Base-by-base conservation (phyloP, 2,888 invertebrate species). In the Cremastinae sp. region DNA sequence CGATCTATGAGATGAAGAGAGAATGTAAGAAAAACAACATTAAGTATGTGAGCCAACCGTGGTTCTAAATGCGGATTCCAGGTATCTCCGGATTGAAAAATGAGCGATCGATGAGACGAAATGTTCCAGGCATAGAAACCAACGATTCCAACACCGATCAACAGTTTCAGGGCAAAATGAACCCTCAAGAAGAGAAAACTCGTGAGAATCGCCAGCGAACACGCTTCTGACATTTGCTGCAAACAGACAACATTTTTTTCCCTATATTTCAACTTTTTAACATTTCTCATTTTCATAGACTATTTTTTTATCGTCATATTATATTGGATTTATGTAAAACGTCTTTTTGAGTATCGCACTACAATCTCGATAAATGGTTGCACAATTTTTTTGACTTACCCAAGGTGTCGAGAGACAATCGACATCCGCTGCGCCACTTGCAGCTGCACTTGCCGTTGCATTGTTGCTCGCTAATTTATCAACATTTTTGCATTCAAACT, bases 1-100 rank as follows among this genome's bases (percentile, higher is more conserved):
- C 97, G 93, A 89, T 97, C 97, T 81, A 97, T 94, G 81, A 96
- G 91, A 87, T 96, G 96, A 16, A 97, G 91, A 0, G 96, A 94
- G 35, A 95, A 89, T 12, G 95, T 93, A 35, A 96, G 92, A 76
- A 96, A 94, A 0, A 94, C 87, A 1, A 97, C 92, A 49, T 94
- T 93, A 71, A 97, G 90, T 4, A 95, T 92, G 84, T 96, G 96
- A 0, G 95, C 93, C 28, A 94, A 88, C 84, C 93, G 91, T 0
- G 95, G 92, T 81, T 93, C 92, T 64, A 96, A 87, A 7, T 92
- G 91, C 9, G 94, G 92, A 88, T 95, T 96, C 90, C 94, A 94
- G 0, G 94, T 93, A 3, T 93, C 92, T 79, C 94, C 94, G 10
- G 90, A 86, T 89, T 93, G 90, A 53, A 93, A 93, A 49, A 92